A percentile compares a stretch with the other conserved stretches of the same genome.
phyloP scores from a whole-genome alignment of 2,797 vertebrate genomes.

The Naso thynnoides region DNA sequence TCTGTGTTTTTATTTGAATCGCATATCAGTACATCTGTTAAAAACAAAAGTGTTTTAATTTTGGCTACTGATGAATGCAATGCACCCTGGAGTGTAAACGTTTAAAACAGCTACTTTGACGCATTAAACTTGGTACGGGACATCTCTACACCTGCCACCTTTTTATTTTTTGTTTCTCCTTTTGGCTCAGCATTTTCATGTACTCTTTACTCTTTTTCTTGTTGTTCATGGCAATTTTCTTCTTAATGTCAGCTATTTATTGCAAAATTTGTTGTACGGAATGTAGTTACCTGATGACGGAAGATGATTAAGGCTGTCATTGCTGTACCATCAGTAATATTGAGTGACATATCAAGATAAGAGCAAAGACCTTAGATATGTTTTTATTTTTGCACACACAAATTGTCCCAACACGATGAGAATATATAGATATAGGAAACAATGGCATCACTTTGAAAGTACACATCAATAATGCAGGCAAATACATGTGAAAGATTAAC shows the following conservation, averaged over 20 bases:
- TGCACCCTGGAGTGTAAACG: slow-evolving; percentile 39
- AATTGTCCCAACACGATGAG: neutral
- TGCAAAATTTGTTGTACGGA: slow-evolving; percentile 15
- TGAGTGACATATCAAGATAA: slow-evolving; percentile 1
- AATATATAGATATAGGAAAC: no score
- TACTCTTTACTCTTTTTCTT: neutral
- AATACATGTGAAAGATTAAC: neutral
- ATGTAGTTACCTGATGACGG: slow-evolving; percentile 7
- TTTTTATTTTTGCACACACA: neutral
- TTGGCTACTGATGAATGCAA: slow-evolving; percentile 55
- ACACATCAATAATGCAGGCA: neutral
- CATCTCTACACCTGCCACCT: slow-evolving; percentile 17
- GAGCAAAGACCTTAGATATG: neutral
- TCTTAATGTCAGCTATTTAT: slow-evolving; percentile 7
- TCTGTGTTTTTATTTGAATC: slow-evolving; percentile 52
- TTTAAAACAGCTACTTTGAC: slow-evolving; percentile 19
- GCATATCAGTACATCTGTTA: slow-evolving; percentile 51
- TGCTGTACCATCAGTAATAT: neutral
- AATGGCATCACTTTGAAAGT: neutral
- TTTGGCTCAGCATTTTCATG: neutral
- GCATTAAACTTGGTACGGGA: slow-evolving; percentile 21
- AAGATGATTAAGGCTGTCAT: neutral
- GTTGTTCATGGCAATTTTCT: neutral
- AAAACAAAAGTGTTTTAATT: slow-evolving; percentile 67
- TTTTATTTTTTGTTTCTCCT: neutral